Base-by-base conservation (phyloP, 2,113 vertebrate genomes). In the Archilochus colubris region DNA sequence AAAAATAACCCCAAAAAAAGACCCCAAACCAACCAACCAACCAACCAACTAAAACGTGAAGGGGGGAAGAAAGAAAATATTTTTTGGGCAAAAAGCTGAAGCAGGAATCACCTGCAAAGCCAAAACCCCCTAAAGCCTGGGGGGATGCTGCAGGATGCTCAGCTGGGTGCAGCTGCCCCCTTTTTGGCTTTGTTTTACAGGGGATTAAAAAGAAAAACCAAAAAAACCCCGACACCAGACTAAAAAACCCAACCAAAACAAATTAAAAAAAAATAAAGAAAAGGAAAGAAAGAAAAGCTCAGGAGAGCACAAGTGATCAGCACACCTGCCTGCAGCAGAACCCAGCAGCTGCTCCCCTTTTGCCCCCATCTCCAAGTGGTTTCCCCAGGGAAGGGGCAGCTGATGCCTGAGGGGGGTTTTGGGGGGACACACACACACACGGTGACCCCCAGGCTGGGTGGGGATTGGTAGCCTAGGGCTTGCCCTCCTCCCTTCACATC, bases 121-220 rank as follows among this genome's bases (percentile, higher is more conserved):
- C 2, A 4, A 58, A 33, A 74, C 6, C 53, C 16, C 27, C 10
- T 30, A 7, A 24, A 24, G 6, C 7, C 12, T 28, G 22, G 72
- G 85, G 18, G 33, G 64, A 33, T 33, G 33, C 74, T 33, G 54
- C 4, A 33, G 76, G 88, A 85, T 81, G 91, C 55, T 77, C 91
- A 24, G 80, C 68, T 8, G 66, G 87, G 61, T 53, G 91, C 96
- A 95, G 94, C 94, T 95, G 91, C 86, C 91, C 94, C 27, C 54
- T 10, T 0, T 80, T 40, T 12, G 5, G 12, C 91, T 96, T 95
- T 95, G 89, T 96, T 95, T 86, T 94, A 92, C 17, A 46, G 46
- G 18, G 46, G 44, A 46, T 46, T 46, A 46, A 53, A 53, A 25
- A 53, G 25, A 53, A 8, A 12, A 51, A 12, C 23, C 23, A 13